Evolutionary conservation across 2,797 vertebrate species (phyloP).

Genomic region (Morus bassanus): DNA sequence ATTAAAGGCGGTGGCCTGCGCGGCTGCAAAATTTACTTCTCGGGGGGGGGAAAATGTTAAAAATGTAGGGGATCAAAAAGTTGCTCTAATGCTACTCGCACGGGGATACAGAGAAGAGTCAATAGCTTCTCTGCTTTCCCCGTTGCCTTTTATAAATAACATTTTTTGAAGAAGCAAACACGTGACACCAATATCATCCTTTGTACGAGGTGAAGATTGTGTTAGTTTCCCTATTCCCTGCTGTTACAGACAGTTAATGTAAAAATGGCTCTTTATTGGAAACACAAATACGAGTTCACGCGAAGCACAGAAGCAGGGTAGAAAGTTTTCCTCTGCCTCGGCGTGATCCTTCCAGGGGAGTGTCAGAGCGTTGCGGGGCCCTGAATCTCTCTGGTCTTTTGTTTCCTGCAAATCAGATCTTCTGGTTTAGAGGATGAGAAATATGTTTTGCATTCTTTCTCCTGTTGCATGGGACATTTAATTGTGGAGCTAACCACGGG

Average conservation of each 20-base stretch:
- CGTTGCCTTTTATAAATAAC: conserved; percentile 67
- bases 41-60: background rate
- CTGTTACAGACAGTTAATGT: conserved; percentile 69
- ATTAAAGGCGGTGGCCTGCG: conserved; percentile 78
- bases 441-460: conserved; percentile 23
- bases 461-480: background rate
- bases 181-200: conserved; percentile 66
- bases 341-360: conserved; percentile 40
- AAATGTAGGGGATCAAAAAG: conserved; percentile 62
- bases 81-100: conserved; percentile 12
- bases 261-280: conserved; percentile 71
- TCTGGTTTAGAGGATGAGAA: conserved; percentile 28
- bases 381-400: conserved; percentile 25
- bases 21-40: conserved; percentile 75
- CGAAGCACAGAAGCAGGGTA: conserved; percentile 47
- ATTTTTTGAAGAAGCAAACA: conserved; percentile 66
- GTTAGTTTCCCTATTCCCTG: conserved; percentile 69
- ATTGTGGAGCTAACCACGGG: conserved; percentile 31
- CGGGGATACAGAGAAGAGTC: conserved; percentile 30
- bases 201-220: conserved; percentile 67
- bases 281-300: conserved; percentile 69
- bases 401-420: conserved; percentile 20
- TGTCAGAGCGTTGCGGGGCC: conserved; percentile 8
- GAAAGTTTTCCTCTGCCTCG: conserved; percentile 59
- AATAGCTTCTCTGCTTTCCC: conserved; percentile 42